Evolutionary conservation across 2,797 vertebrate genomes (phyloP).

Genomic region (Sphenodon punctatus): DNA sequence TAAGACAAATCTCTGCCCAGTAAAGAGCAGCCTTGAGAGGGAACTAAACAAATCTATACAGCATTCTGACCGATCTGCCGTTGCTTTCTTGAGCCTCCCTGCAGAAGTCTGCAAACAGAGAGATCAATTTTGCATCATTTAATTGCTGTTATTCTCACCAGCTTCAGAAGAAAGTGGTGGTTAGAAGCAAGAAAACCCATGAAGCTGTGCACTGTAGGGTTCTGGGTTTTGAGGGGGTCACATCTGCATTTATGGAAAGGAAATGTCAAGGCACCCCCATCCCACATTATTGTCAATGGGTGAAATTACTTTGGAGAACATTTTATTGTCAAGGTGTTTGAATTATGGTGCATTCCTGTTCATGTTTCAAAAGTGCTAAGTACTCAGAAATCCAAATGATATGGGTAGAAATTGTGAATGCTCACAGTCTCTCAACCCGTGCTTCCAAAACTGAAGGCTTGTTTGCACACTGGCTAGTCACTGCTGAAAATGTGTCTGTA

Average conservation of each 20-base stretch:
- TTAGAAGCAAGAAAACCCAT: not conserved
- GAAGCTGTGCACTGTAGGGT: not conserved
- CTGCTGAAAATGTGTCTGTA: not conserved
- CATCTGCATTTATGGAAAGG: no score
- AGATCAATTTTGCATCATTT: conserved; percentile 56
- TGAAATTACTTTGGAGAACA: conserved; percentile 30
- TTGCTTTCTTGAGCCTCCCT: conserved; percentile 42
- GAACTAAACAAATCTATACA: conserved; percentile 35
- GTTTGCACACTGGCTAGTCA: conserved; percentile 9
- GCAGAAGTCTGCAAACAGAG: conserved; percentile 30
- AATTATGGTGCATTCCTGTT: not conserved
- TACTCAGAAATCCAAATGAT: not conserved
- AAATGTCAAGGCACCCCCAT: no score
- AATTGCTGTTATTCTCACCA: conserved; percentile 60
- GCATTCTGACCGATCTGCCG: conserved; percentile 15
- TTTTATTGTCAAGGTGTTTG: not conserved
- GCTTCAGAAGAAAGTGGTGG: not conserved
- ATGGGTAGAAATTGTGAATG: not conserved
- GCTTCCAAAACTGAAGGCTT: conserved; percentile 12
- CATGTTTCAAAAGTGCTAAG: not conserved
- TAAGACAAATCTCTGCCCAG: conserved; percentile 22
- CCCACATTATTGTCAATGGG: conserved; percentile 4
- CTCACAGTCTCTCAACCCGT: conserved; percentile 12
- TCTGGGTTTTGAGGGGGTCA: not conserved
- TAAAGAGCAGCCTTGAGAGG: conserved; percentile 3